phyloP scores from a whole-genome alignment of 53 echinoderm and acorn worm genomes.

The Arbacia lixula region DNA sequence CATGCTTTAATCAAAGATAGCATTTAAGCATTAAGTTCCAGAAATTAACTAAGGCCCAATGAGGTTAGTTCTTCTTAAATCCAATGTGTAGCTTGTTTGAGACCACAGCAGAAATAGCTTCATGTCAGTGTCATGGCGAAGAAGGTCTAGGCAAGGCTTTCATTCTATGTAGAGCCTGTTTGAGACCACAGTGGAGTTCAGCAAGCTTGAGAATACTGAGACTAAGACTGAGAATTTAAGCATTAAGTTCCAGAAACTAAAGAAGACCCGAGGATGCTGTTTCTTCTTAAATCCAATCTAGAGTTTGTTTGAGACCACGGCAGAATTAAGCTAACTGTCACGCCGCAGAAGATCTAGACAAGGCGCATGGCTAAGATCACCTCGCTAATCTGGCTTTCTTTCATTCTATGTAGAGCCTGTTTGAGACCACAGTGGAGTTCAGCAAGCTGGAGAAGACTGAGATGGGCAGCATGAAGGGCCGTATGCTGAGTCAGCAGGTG shows the following conservation, averaged over 20 bases:
- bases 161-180: conserved; percentile 74
- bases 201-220: conserved; percentile 98
- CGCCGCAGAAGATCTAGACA: conserved; percentile 93
- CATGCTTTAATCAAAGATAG: no score
- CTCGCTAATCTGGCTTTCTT: no score
- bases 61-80: no score
- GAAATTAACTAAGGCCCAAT: no score
- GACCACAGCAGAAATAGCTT: conserved; percentile 82
- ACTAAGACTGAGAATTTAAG: conserved; percentile 98
- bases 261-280: no score
- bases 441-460: conserved; percentile 98
- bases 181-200: conserved; percentile 97
- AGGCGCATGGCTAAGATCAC: no score
- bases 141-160: conserved; percentile 86
- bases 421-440: conserved; percentile 98
- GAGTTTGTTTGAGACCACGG: conserved; percentile 91
- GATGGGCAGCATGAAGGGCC: conserved; percentile 98
- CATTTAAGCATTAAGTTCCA: no score
- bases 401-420: conserved; percentile 69
- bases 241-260: no score
- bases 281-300: no score
- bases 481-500: conserved; percentile 90
- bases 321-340: conserved; percentile 87
- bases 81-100: conserved; percentile 91
- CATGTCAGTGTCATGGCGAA: no score